Conservation (phyloP, 2,113 vertebrate species). For the Theristicus caerulescens region DNA sequence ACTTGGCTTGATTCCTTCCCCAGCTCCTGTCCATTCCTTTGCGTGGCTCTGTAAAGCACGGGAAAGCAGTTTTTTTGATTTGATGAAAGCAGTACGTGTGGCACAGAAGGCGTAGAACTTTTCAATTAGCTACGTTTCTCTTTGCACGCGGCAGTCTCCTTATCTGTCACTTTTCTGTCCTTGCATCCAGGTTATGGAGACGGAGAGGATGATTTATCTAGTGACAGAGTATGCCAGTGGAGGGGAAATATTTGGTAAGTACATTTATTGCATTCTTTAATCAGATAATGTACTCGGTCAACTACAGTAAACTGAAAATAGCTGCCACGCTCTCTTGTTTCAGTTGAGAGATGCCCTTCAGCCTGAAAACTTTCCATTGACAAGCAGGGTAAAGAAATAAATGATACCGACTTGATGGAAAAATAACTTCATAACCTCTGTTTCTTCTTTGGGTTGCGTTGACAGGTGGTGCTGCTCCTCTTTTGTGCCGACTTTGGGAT, state of each 20-base stretch:
- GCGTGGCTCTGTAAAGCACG: fast-evolving
- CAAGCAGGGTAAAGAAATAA: neutral
- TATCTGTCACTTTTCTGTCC: constrained; percentile 50
- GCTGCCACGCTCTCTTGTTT: neutral
- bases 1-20: neutral
- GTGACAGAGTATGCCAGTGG: constrained; percentile 99
- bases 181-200: constrained; percentile 94
- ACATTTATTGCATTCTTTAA: constrained; percentile 57
- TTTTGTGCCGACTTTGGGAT: neutral
- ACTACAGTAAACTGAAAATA: constrained; percentile 15
- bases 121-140: neutral
- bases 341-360: constrained; percentile 20
- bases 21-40: neutral
- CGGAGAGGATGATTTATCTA: constrained; percentile 97
- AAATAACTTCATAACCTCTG: neutral
- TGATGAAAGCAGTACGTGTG: neutral
- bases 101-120: neutral
- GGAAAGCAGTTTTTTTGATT: neutral
- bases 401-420: neutral
- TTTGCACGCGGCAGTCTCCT: neutral
- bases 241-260: constrained; percentile 98
- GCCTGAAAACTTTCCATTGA: neutral
- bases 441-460: neutral
- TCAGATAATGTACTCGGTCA: constrained; percentile 37
- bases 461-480: constrained; percentile 3